These are phyloP conservation scores for Scaptomyza tumidula DNA, from an alignment of 2,888 invertebrate genomes.

Conservation along the genomic window DNA sequence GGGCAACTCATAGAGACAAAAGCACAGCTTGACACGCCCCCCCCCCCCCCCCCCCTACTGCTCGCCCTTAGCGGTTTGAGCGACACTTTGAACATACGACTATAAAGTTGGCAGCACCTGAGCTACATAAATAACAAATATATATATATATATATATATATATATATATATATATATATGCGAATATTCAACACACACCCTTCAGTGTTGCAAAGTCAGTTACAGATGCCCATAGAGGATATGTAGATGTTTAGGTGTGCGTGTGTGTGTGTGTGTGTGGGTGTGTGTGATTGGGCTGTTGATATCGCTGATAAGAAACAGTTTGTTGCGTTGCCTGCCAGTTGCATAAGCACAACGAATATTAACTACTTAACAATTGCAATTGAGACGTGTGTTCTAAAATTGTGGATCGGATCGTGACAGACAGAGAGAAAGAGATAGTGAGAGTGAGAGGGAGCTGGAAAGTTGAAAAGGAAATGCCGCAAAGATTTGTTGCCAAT, in stretches of 20 bases:
- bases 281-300: not conserved
- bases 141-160: not conserved
- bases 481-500: constrained; percentile 16
- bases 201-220: not conserved
- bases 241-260: too few species aligned
- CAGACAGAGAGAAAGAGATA: not conserved
- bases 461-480: constrained; percentile 32
- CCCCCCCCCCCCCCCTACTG: constrained; percentile 31
- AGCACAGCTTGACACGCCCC: constrained; percentile 64
- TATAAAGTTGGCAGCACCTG: constrained; percentile 43
- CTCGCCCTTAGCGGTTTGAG: not conserved
- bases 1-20: constrained; percentile 76
- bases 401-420: constrained; percentile 24
- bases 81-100: constrained; percentile 30
- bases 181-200: not conserved
- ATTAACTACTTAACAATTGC: not conserved
- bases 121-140: constrained; percentile 36
- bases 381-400: constrained; percentile 1
- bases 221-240: not conserved
- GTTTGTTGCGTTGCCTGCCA: not conserved
- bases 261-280: not conserved
- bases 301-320: constrained; percentile 39
- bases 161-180: not conserved
- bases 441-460: constrained; percentile 1
- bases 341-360: constrained; percentile 31